A percentile compares a stretch with the other conserved stretches of the same genome.
Conservation (phyloP, 2,888 invertebrate species). For the Horisme vitalbata region DNA sequence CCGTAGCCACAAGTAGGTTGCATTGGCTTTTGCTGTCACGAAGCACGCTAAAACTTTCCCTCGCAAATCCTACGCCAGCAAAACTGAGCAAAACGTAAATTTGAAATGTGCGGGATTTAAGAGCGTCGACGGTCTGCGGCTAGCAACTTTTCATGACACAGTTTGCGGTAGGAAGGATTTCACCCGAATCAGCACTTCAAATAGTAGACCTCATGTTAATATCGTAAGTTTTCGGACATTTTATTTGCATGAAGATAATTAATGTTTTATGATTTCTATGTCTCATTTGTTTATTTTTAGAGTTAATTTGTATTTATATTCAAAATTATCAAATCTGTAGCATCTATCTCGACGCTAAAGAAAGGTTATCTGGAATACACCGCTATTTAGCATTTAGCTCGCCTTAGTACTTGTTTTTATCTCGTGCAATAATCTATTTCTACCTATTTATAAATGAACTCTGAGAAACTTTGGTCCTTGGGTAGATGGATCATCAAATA, state of each 20-base stretch:
- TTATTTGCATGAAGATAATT: too few relatives aligned
- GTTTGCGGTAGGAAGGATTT: slow-evolving; percentile 43
- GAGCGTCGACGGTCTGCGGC: slow-evolving; percentile 41
- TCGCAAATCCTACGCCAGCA: slow-evolving; percentile 37
- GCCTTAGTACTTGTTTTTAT: too few relatives aligned
- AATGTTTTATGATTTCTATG: too few relatives aligned
- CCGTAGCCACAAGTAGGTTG: slow-evolving; percentile 24
- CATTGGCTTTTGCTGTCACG: slow-evolving; percentile 42
- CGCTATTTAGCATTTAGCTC: too few relatives aligned
- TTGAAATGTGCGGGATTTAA: slow-evolving; percentile 49
- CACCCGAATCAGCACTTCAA: slow-evolving; percentile 35
- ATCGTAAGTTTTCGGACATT: slow-evolving; percentile 19
- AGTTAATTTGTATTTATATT: too few relatives aligned
- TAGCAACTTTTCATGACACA: slow-evolving; percentile 42
- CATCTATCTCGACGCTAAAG: too few relatives aligned
- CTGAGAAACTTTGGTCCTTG: slow-evolving; percentile 1
- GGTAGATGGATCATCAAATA: neutral
- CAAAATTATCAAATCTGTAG: too few relatives aligned
- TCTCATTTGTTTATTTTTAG: too few relatives aligned
- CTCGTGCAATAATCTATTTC: too few relatives aligned
- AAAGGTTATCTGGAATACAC: too few relatives aligned
- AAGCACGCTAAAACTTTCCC: slow-evolving; percentile 40
- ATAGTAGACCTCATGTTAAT: slow-evolving; percentile 28
- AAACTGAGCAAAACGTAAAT: slow-evolving; percentile 47
- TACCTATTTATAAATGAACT: too few relatives aligned